phyloP scores from a whole-genome alignment of 2,888 invertebrate genomes.

The Microctonus aethiopoides region DNA sequence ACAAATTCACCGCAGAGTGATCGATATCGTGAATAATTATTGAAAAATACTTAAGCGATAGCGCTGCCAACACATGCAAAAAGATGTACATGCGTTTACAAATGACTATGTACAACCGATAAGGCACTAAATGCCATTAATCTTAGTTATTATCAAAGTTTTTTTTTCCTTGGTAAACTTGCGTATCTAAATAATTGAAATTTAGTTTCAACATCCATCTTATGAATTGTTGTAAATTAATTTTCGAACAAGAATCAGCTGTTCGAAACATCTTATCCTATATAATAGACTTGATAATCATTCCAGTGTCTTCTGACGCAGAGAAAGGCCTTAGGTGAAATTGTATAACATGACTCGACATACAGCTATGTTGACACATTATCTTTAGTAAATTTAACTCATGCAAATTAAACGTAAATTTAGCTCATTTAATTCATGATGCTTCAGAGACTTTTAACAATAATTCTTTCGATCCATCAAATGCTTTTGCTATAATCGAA shows the following conservation, averaged over 20 bases:
- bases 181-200: too few relatives aligned
- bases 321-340: not conserved
- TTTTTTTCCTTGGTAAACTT: too few relatives aligned
- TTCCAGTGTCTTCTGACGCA: not conserved
- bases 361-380: not conserved
- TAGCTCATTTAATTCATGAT: not conserved
- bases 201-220: not conserved
- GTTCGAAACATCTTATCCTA: not conserved
- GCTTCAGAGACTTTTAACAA: not conserved
- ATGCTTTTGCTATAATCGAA: slow-evolving; percentile 9
- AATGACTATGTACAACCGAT: not conserved
- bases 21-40: not conserved
- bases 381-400: not conserved
- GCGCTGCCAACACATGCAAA: not conserved
- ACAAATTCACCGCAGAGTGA: not conserved
- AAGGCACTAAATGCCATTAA: not conserved
- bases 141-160: not conserved
- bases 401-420: not conserved
- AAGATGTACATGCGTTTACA: too few relatives aligned
- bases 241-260: not conserved
- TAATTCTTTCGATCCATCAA: slow-evolving; percentile 4
- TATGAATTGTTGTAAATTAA: not conserved
- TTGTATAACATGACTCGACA: not conserved
- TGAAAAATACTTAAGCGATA: not conserved
- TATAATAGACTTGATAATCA: not conserved